A percentile compares a stretch with the other conserved stretches of the same genome.
These are phyloP conservation scores for Patella pellucida DNA, from an alignment of 2,888 invertebrate genomes.

Conservation along the genomic window DNA sequence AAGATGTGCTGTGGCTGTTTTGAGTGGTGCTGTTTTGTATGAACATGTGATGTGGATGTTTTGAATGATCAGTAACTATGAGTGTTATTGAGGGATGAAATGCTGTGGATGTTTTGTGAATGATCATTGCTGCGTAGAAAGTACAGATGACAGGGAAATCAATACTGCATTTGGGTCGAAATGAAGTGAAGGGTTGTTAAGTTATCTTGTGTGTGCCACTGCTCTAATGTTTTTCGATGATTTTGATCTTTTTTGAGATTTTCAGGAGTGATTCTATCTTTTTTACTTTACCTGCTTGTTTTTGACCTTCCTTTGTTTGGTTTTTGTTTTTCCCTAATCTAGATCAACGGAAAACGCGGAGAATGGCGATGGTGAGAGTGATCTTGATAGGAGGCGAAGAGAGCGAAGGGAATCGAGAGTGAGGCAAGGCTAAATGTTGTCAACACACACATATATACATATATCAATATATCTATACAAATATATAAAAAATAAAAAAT, in stretches of 20 bases:
- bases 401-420: conserved; percentile 54
- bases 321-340: conserved; percentile 37
- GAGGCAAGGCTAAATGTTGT: conserved; percentile 41
- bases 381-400: conserved; percentile 52
- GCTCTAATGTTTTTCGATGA: not conserved
- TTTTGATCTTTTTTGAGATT: conserved; percentile 10
- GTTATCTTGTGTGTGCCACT: too few species aligned
- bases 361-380: conserved; percentile 57
- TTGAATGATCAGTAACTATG: too few species aligned
- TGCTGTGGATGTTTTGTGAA: too few species aligned
- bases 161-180: too few species aligned
- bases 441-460: not conserved
- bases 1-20: too few species aligned
- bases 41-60: too few species aligned
- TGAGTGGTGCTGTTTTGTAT: too few species aligned
- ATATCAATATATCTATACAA: not conserved
- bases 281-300: conserved; percentile 24
- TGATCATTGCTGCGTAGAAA: too few species aligned
- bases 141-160: too few species aligned
- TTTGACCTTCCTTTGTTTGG: conserved; percentile 25
- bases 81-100: too few species aligned
- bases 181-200: too few species aligned
- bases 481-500: too few species aligned
- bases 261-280: conserved; percentile 14
- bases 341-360: conserved; percentile 46